phyloP scores from a whole-genome alignment of 53 echinoderm and acorn worm genomes.

The Hippasteria phrygiana region DNA sequence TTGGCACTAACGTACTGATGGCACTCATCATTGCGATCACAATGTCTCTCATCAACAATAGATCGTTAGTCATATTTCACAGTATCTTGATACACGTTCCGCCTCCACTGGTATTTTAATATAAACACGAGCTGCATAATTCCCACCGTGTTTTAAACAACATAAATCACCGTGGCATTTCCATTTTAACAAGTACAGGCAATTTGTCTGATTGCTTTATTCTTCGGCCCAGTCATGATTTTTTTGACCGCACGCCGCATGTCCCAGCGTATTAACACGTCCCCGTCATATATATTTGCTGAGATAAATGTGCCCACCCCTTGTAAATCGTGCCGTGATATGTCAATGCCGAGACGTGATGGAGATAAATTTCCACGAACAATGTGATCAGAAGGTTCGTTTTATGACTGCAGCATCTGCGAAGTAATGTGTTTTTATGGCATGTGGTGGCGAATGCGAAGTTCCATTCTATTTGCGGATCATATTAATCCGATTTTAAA shows the following conservation, averaged over 20 bases:
- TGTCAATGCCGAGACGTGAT: not conserved
- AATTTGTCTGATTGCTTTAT: not conserved
- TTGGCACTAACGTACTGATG: too few relatives aligned
- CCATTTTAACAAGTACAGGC: not conserved
- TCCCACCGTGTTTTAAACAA: not conserved
- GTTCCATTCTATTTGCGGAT: too few relatives aligned
- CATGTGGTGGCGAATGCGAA: too few relatives aligned
- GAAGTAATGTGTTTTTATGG: too few relatives aligned
- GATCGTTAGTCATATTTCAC: not conserved
- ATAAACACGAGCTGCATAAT: conserved; percentile 36
- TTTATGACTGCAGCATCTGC: too few relatives aligned
- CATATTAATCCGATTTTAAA: too few relatives aligned
- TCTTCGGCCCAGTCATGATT: not conserved
- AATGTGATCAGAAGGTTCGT: not conserved
- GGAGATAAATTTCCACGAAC: not conserved
- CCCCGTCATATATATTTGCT: not conserved
- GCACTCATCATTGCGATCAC: not conserved
- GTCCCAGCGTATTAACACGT: not conserved
- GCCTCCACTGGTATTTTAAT: conserved; percentile 14
- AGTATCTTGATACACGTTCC: not conserved
- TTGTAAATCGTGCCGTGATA: not conserved
- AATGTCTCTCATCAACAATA: not conserved
- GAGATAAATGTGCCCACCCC: not conserved
- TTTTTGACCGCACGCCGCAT: not conserved
- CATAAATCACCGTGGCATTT: conserved; percentile 22